Conservation (phyloP, 2,113 vertebrate species). For the Erythrocebus patas region DNA sequence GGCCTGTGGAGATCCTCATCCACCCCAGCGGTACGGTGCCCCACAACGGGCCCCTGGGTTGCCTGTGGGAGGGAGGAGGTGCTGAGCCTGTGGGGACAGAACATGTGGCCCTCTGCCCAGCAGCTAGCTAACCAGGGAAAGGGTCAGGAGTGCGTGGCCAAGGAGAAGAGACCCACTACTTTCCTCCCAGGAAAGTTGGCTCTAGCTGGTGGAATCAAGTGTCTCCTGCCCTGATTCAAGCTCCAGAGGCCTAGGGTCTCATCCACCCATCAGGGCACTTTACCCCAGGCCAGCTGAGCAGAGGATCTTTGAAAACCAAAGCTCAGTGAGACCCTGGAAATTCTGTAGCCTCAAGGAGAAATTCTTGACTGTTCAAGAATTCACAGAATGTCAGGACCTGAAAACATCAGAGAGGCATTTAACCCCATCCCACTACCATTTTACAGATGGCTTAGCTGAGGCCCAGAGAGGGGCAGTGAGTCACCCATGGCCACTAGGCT, state of each 20-base stretch:
- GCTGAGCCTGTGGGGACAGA: not conserved
- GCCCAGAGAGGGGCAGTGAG: not conserved
- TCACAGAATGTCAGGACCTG: not conserved
- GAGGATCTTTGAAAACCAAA: not conserved
- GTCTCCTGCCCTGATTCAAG: not conserved
- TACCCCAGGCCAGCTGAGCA: not conserved
- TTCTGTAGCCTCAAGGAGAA: not conserved
- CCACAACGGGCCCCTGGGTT: accelerated
- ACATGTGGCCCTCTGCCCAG: accelerated
- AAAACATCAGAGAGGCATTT: not conserved
- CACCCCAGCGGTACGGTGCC: constrained; percentile 91
- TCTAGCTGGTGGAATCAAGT: not conserved
- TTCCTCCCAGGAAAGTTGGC: not conserved
- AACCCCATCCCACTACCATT: not conserved
- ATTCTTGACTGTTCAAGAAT: not conserved
- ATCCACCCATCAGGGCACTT: not conserved
- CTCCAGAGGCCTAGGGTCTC: not conserved
- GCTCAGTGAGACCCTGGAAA: not conserved
- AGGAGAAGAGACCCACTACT: not conserved
- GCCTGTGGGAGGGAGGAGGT: not conserved
- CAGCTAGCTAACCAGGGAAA: not conserved
- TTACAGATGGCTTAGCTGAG: not conserved
- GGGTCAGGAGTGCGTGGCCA: accelerated
- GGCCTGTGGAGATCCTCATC: constrained; percentile 93
- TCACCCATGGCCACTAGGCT: not conserved